Conservation (phyloP, 2,888 invertebrate genomes). For the Toxonevra muliebris region DNA sequence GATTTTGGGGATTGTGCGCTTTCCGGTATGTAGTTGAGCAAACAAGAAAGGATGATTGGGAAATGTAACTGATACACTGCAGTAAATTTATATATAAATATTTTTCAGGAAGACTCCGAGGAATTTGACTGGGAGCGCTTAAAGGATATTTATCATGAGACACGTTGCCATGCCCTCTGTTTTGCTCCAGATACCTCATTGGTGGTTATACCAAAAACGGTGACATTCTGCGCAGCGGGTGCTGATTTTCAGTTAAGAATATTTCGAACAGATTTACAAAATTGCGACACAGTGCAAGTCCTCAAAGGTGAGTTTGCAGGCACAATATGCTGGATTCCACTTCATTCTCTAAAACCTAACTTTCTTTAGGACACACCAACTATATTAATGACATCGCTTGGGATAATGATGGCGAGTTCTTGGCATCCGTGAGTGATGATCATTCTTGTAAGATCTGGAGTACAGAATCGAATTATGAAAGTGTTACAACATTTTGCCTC, state of each 20-base stretch:
- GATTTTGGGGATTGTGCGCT: slow-evolving; percentile 68
- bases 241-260: slow-evolving; percentile 69
- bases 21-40: slow-evolving; percentile 66
- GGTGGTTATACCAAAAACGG: slow-evolving; percentile 68
- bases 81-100: neutral
- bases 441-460: slow-evolving; percentile 77
- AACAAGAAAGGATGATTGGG: neutral
- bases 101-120: slow-evolving; percentile 66
- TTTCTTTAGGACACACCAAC: slow-evolving; percentile 69
- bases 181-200: slow-evolving; percentile 73
- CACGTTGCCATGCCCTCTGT: slow-evolving; percentile 68
- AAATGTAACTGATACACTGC: neutral
- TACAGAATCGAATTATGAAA: slow-evolving; percentile 66
- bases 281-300: slow-evolving; percentile 61
- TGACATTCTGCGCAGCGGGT: slow-evolving; percentile 66
- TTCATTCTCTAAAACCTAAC: neutral
- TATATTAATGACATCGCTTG: slow-evolving; percentile 77
- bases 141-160: slow-evolving; percentile 69
- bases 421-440: slow-evolving; percentile 82
- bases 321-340: neutral
- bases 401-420: slow-evolving; percentile 73
- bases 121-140: slow-evolving; percentile 68
- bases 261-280: slow-evolving; percentile 68
- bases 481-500: slow-evolving; percentile 70
- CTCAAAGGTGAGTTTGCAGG: slow-evolving; percentile 61